Evolutionary conservation across 2,888 invertebrate species (phyloP).

Genomic region (Caenorhabditis sp.): DNA sequence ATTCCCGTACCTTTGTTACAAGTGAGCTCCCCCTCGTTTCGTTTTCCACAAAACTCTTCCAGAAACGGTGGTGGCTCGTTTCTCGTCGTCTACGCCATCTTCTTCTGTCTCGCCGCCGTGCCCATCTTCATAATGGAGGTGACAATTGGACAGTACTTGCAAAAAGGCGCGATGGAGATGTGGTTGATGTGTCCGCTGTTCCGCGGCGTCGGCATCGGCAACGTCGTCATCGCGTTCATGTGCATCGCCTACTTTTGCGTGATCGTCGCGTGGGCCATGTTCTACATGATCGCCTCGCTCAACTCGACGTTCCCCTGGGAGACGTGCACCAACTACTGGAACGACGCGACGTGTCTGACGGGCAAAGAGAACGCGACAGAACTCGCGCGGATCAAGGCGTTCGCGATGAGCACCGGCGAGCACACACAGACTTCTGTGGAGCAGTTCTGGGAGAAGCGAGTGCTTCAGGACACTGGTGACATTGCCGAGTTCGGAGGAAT

Average conservation of each 20-base stretch:
- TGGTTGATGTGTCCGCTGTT: constrained; percentile 79
- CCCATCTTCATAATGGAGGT: constrained; percentile 78
- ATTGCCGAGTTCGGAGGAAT: constrained; percentile 78
- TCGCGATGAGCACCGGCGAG: constrained; percentile 44
- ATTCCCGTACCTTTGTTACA: constrained; percentile 78
- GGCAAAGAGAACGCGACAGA: constrained; percentile 67
- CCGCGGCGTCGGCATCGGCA: constrained; percentile 79
- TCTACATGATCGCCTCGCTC: constrained; percentile 78
- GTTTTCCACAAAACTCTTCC: no score
- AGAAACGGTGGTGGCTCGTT: constrained; percentile 79
- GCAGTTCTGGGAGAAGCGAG: constrained; percentile 79
- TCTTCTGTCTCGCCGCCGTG: constrained; percentile 77
- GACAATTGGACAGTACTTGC: constrained; percentile 79
- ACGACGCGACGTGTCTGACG: constrained; percentile 64
- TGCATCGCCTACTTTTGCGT: constrained; percentile 79
- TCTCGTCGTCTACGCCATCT: constrained; percentile 77
- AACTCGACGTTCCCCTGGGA: constrained; percentile 77
- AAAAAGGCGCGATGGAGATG: constrained; percentile 79
- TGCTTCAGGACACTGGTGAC: constrained; percentile 73
- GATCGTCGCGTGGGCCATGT: constrained; percentile 79
- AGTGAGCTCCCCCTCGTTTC: no score
- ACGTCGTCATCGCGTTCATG: constrained; percentile 79
- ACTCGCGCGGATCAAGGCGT: constrained; percentile 53
- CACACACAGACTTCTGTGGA: constrained; percentile 78
- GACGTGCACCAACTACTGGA: constrained; percentile 77